Evolutionary conservation across 1,140 invertebrate species (phyloP).

Genomic region (Drosophila mauritiana): DNA sequence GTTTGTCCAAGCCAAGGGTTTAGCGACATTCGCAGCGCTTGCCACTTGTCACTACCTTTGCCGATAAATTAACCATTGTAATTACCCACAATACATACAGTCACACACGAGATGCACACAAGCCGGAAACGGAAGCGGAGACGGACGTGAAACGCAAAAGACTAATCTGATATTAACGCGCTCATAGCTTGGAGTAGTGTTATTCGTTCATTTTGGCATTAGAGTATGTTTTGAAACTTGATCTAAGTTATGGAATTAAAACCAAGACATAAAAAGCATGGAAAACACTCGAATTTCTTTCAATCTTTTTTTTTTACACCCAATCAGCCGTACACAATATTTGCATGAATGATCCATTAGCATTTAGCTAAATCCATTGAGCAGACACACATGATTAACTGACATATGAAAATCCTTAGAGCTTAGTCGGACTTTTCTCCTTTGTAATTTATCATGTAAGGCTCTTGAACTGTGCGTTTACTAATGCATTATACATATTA

Average conservation of each 20-base stretch:
- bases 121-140: neutral
- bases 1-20: conserved; percentile 21
- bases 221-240: conserved; percentile 28
- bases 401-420: conserved; percentile 36
- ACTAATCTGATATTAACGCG: conserved; percentile 45
- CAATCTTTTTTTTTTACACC: conserved; percentile 22
- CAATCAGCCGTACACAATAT: conserved; percentile 12
- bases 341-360: conserved; percentile 24
- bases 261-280: conserved; percentile 41
- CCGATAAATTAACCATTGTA: conserved; percentile 47
- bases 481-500: conserved; percentile 53
- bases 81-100: conserved; percentile 42
- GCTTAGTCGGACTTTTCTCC: conserved; percentile 45
- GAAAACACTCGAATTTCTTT: conserved; percentile 40
- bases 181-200: conserved; percentile 28
- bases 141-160: conserved; percentile 16
- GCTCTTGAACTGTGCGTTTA: conserved; percentile 51
- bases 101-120: conserved; percentile 8
- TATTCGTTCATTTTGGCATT: conserved; percentile 33
- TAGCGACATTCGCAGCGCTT: conserved; percentile 11
- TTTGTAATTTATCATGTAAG: conserved; percentile 51
- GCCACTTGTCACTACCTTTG: conserved; percentile 16
- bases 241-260: conserved; percentile 44
- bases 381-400: conserved; percentile 18
- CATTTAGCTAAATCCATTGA: conserved; percentile 15